Conservation (phyloP, 2,888 invertebrate genomes). For the Tridacna crocea region DNA sequence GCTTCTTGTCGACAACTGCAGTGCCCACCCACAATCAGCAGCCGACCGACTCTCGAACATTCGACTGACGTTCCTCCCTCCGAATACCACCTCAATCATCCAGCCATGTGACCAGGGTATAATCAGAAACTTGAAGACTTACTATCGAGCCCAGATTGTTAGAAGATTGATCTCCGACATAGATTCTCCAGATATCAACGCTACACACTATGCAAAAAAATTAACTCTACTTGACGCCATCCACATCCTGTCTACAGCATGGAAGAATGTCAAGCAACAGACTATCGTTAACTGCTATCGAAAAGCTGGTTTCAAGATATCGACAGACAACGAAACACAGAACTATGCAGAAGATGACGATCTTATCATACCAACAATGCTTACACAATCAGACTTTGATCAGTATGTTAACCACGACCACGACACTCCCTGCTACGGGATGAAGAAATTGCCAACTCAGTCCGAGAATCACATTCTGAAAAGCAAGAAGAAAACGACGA, state of each 20-base stretch:
- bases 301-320: slow-evolving; percentile 36
- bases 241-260: slow-evolving; percentile 31
- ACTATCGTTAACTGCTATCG: slow-evolving; percentile 37
- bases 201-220: slow-evolving; percentile 23
- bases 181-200: neutral
- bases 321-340: neutral
- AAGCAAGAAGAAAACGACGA: too few species aligned
- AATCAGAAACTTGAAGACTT: neutral
- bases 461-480: too few species aligned
- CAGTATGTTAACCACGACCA: too few species aligned
- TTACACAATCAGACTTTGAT: too few species aligned
- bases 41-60: neutral
- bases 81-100: neutral
- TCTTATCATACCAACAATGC: neutral
- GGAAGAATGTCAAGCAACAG: slow-evolving; percentile 21
- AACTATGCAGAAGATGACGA: neutral
- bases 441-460: too few species aligned
- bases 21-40: slow-evolving; percentile 36
- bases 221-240: slow-evolving; percentile 28
- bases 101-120: neutral
- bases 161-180: slow-evolving; percentile 25
- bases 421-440: too few species aligned
- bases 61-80: neutral
- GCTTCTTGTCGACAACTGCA: slow-evolving; percentile 40
- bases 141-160: slow-evolving; percentile 37